phyloP scores from a whole-genome alignment of 1,140 invertebrate species.

The Drosophila pachea region DNA sequence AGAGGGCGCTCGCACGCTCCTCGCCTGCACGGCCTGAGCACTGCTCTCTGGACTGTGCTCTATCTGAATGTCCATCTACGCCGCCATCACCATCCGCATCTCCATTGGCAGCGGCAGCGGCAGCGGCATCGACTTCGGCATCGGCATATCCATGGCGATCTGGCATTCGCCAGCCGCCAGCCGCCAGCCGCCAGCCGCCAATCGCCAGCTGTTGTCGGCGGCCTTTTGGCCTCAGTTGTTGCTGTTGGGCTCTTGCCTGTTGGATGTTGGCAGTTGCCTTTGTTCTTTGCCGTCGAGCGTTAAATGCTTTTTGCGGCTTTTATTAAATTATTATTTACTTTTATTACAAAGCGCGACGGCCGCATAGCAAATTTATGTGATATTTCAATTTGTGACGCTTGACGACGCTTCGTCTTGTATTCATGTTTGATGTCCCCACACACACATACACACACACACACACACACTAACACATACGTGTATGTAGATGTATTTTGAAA shows the following conservation, averaged over 20 bases:
- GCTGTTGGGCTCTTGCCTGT: conserved; percentile 23
- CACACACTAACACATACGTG: conserved; percentile 25
- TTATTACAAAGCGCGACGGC: conserved; percentile 74
- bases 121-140: conserved; percentile 42
- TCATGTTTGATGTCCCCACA: conserved; percentile 34
- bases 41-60: background rate
- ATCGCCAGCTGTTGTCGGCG: conserved; percentile 67
- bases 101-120: conserved; percentile 3
- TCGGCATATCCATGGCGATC: conserved; percentile 1
- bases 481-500: conserved; percentile 41
- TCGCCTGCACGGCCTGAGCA: conserved; percentile 4
- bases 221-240: conserved; percentile 50
- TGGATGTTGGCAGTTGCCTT: conserved; percentile 37
- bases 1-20: conserved; percentile 42
- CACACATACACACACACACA: conserved; percentile 6
- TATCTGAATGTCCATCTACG: conserved; percentile 29
- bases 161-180: background rate
- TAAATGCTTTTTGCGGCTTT: conserved; percentile 71
- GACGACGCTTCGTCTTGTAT: conserved; percentile 29
- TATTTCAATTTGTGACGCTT: conserved; percentile 74
- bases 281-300: conserved; percentile 72
- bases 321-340: conserved; percentile 77
- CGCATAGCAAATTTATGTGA: conserved; percentile 74
- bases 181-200: conserved; percentile 19
- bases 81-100: conserved; percentile 32